Evolutionary conservation across 2,888 invertebrate species (phyloP).

Genomic region (Cyaniris semiargus): DNA sequence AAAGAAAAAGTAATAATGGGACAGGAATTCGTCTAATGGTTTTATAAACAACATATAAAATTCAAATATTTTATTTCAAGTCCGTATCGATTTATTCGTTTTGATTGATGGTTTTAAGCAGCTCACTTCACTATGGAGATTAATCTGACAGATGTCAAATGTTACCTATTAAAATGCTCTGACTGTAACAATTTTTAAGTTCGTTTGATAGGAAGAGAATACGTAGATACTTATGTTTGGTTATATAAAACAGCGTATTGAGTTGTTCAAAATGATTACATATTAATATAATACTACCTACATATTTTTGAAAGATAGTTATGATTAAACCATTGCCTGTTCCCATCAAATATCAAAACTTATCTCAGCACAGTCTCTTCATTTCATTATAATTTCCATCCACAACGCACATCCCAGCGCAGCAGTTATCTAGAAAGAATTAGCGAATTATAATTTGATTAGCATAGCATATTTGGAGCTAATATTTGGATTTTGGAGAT

Average conservation of each 20-base stretch:
- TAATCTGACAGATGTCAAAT: no score
- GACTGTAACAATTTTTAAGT: no score
- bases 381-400: slow-evolving; percentile 45
- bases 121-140: no score
- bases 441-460: neutral
- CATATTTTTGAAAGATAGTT: neutral
- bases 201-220: neutral
- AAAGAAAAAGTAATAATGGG: no score
- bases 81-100: no score
- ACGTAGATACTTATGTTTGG: neutral
- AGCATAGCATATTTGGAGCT: no score
- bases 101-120: no score
- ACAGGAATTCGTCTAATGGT: no score
- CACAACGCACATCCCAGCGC: slow-evolving; percentile 47
- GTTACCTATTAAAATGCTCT: no score
- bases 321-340: slow-evolving; percentile 1
- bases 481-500: no score
- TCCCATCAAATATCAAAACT: slow-evolving; percentile 11
- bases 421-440: slow-evolving; percentile 50
- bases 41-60: no score
- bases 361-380: slow-evolving; percentile 9
- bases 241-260: neutral
- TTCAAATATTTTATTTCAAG: no score
- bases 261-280: neutral
- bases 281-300: neutral